These are phyloP conservation scores for Balaeniceps rex DNA, from an alignment of 2,113 vertebrate genomes.

Conservation along the genomic window DNA sequence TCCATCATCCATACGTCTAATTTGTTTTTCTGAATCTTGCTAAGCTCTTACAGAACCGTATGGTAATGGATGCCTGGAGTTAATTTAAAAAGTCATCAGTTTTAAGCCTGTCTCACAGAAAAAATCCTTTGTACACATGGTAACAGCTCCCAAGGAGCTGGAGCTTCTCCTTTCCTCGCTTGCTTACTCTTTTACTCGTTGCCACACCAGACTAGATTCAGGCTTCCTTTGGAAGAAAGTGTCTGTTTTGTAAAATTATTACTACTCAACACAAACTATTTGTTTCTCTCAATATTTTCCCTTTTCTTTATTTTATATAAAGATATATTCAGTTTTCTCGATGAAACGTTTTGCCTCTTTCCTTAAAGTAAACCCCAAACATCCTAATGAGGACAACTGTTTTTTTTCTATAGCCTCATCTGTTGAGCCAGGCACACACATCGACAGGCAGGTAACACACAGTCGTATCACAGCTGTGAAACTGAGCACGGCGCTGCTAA, in stretches of 20 bases:
- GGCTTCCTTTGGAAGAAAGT: background rate
- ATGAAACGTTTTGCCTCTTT: background rate
- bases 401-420: background rate
- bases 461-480: background rate
- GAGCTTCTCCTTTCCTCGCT: background rate
- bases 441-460: background rate
- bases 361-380: conserved; percentile 21
- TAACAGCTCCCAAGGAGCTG: background rate
- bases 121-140: background rate
- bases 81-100: background rate
- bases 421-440: background rate
- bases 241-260: background rate
- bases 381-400: conserved; percentile 8
- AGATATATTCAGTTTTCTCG: background rate
- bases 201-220: background rate
- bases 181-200: background rate
- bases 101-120: background rate
- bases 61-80: background rate
- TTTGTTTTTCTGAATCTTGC: background rate
- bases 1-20: background rate
- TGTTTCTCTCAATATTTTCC: background rate
- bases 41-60: background rate
- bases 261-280: background rate
- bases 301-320: background rate
- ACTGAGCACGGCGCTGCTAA: background rate